These are phyloP conservation scores for Florisuga fusca DNA, from an alignment of 2,797 vertebrate genomes.

Conservation along the genomic window DNA sequence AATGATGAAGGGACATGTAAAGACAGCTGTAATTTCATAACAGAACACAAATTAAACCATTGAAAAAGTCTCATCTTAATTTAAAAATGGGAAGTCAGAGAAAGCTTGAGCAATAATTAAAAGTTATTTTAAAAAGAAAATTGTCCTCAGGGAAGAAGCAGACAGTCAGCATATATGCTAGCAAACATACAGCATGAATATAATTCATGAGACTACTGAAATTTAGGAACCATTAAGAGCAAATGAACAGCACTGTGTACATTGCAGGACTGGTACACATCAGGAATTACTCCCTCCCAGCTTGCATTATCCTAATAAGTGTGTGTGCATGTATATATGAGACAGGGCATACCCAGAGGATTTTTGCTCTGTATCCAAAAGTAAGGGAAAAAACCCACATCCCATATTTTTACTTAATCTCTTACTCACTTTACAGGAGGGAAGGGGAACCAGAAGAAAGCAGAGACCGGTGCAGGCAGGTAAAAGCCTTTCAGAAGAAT, in stretches of 20 bases:
- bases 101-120: background rate
- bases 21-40: background rate
- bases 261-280: background rate
- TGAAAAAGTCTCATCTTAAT: background rate
- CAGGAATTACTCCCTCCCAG: background rate
- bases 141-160: background rate
- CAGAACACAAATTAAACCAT: background rate
- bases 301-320: background rate
- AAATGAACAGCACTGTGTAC: accelerated
- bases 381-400: background rate
- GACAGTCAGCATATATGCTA: background rate
- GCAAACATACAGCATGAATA: background rate
- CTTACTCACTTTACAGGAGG: background rate
- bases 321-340: accelerated
- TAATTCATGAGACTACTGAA: background rate
- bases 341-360: background rate
- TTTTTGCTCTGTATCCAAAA: background rate
- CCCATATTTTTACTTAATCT: background rate
- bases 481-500: background rate
- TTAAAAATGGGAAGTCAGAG: background rate
- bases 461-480: background rate
- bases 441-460: background rate
- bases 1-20: background rate
- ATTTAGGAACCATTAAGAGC: background rate
- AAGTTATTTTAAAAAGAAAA: background rate